A percentile compares a stretch with the other conserved stretches of the same genome.
phyloP scores from a whole-genome alignment of 2,113 vertebrate species.

The Panthera tigris region DNA sequence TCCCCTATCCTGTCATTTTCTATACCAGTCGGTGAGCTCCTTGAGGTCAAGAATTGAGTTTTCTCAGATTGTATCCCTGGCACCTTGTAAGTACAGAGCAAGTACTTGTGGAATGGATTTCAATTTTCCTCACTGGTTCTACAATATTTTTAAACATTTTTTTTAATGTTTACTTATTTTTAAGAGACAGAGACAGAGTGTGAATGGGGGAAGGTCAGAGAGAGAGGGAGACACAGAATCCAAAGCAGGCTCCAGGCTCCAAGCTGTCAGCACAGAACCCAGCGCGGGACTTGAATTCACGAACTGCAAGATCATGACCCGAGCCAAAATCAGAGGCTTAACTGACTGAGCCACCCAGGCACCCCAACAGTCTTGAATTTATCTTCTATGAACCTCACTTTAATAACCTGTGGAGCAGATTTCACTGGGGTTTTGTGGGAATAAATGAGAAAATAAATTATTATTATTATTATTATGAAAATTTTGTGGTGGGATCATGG shows the following conservation, averaged over 20 bases:
- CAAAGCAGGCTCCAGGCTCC: too few species aligned
- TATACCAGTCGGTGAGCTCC: not conserved
- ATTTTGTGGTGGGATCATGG: not conserved
- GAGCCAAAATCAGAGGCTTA: too few species aligned
- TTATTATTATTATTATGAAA: not conserved
- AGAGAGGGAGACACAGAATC: too few species aligned
- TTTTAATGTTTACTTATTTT: too few species aligned
- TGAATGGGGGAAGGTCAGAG: too few species aligned
- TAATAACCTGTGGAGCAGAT: not conserved
- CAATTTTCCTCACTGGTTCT: not conserved
- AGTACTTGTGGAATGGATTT: not conserved
- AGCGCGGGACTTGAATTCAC: too few species aligned
- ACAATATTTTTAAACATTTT: too few species aligned
- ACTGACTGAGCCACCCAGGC: too few species aligned
- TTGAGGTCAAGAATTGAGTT: not conserved
- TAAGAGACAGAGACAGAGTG: too few species aligned
- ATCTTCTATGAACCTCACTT: not conserved
- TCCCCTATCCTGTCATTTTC: not conserved
- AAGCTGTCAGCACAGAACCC: too few species aligned
- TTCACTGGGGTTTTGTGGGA: not conserved
- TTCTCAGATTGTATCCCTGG: not conserved
- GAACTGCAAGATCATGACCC: too few species aligned
- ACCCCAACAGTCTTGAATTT: not conserved
- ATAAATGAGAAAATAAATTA: not conserved
- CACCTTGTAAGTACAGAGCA: not conserved